phyloP scores from a whole-genome alignment of 2,797 vertebrate genomes.

The Etheostoma nigrum region DNA sequence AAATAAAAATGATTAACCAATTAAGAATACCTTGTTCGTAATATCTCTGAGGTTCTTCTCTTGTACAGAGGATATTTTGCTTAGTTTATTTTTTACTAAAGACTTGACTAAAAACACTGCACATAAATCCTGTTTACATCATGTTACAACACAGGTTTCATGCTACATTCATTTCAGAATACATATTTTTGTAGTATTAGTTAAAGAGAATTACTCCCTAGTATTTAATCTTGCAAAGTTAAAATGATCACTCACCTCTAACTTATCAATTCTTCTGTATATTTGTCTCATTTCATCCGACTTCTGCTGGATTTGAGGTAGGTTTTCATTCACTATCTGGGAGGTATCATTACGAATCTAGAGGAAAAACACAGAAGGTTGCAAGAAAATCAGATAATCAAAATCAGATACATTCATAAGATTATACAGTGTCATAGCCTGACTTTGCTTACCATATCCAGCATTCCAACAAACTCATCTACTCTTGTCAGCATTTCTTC shows the following conservation, averaged over 20 bases:
- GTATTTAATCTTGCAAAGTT: background rate
- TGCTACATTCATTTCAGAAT: background rate
- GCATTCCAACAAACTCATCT: slow-evolving; percentile 97
- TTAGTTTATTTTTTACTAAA: background rate
- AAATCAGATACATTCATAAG: background rate
- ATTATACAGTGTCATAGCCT: background rate
- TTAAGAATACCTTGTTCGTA: background rate
- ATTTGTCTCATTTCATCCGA: slow-evolving; percentile 92
- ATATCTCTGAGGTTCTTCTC: background rate
- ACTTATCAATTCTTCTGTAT: slow-evolving; percentile 92
- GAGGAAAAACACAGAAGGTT: slow-evolving; percentile 8
- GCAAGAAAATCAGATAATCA: background rate
- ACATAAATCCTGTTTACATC: slow-evolving; percentile 1
- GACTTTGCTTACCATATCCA: slow-evolving; percentile 90
- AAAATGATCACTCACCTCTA: slow-evolving; percentile 87
- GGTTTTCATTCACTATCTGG: slow-evolving; percentile 91
- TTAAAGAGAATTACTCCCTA: background rate
- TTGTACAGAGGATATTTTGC: background rate
- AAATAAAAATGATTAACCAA: background rate
- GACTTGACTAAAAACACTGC: background rate
- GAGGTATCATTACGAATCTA: slow-evolving; percentile 92
- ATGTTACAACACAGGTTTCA: background rate
- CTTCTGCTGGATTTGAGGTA: slow-evolving; percentile 91
- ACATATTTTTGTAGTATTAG: background rate
- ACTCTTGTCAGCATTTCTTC: slow-evolving; percentile 95